These are phyloP conservation scores for Bibio marci DNA, from an alignment of 2,888 invertebrate genomes.

Conservation along the genomic window DNA sequence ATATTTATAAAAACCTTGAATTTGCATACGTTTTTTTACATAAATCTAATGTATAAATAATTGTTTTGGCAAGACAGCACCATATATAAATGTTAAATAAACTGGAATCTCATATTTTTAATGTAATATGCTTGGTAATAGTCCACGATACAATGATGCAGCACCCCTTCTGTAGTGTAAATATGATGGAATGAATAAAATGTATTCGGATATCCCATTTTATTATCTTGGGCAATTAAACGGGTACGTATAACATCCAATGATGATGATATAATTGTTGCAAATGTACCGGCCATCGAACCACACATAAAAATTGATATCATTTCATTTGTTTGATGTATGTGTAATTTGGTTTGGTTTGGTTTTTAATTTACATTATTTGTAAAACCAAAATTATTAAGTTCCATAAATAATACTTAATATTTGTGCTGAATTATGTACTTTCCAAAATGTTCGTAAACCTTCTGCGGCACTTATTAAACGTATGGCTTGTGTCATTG, in stretches of 20 bases:
- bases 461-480: slow-evolving; percentile 77
- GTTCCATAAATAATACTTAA: slow-evolving; percentile 78
- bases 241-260: slow-evolving; percentile 88
- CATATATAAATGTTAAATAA: slow-evolving; percentile 37
- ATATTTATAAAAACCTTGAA: slow-evolving; percentile 61
- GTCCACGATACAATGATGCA: slow-evolving; percentile 63
- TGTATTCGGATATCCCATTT: slow-evolving; percentile 7
- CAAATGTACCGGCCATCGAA: slow-evolving; percentile 28
- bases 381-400: slow-evolving; percentile 59
- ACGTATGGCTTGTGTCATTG: slow-evolving; percentile 58
- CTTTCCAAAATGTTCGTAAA: slow-evolving; percentile 80
- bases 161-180: slow-evolving; percentile 45
- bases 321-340: slow-evolving; percentile 17
- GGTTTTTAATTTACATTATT: slow-evolving; percentile 24
- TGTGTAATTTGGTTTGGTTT: slow-evolving; percentile 20
- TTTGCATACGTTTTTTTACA: slow-evolving; percentile 74
- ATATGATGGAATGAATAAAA: slow-evolving; percentile 38
- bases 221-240: slow-evolving; percentile 63
- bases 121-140: slow-evolving; percentile 56
- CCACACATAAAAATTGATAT: slow-evolving; percentile 46
- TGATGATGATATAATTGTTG: slow-evolving; percentile 73
- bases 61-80: slow-evolving; percentile 61
- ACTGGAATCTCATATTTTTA: slow-evolving; percentile 21
- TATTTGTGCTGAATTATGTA: slow-evolving; percentile 85
- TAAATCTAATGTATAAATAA: slow-evolving; percentile 81